Evolutionary conservation across 2,113 vertebrate genomes (phyloP).

Genomic region (Myocastor coypus): DNA sequence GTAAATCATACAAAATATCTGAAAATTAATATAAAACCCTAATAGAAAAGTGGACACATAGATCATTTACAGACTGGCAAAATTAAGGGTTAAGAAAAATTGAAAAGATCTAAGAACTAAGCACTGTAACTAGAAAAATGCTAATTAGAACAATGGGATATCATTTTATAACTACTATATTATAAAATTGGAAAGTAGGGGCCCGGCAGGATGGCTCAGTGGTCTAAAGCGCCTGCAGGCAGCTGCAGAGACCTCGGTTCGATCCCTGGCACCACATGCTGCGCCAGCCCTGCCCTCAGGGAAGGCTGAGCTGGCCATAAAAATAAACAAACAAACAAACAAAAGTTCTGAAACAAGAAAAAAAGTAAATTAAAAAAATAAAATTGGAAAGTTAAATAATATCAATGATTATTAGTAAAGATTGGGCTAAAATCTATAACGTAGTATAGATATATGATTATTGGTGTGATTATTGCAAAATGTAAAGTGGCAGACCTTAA

Average conservation of each 20-base stretch:
- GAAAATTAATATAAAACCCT: background rate
- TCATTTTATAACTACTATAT: background rate
- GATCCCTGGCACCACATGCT: too few species aligned
- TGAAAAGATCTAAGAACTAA: background rate
- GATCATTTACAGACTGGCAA: background rate
- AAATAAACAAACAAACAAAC: too few species aligned
- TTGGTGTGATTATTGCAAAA: background rate
- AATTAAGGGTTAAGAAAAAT: background rate
- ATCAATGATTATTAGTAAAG: background rate
- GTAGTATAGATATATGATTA: background rate
- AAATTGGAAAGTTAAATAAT: background rate
- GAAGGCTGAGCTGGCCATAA: too few species aligned
- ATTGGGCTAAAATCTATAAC: background rate
- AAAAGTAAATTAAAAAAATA: too few species aligned
- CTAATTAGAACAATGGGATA: background rate
- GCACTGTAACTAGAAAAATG: background rate
- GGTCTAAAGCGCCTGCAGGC: too few species aligned
- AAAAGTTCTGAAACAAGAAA: too few species aligned
- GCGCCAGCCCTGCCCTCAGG: too few species aligned
- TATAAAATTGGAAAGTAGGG: slow-evolving; percentile 13
- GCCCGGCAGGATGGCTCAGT: too few species aligned
- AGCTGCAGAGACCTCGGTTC: too few species aligned
- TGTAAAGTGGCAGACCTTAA: background rate
- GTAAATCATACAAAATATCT: background rate
- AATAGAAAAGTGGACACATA: background rate